Evolutionary conservation across 1,140 invertebrate species (phyloP).

Genomic region (Camponotus floridanus): DNA sequence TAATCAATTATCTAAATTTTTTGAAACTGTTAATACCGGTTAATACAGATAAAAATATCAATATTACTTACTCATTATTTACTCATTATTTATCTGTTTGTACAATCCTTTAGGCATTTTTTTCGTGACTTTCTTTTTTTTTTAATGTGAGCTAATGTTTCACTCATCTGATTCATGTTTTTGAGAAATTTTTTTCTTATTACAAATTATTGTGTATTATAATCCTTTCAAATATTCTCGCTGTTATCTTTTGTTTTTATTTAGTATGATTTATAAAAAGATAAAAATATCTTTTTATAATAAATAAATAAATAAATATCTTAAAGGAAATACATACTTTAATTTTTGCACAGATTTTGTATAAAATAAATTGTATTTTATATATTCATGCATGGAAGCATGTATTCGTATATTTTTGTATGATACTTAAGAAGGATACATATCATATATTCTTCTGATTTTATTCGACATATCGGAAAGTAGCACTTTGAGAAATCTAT

Average conservation of each 20-base stretch:
- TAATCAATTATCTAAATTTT: not conserved
- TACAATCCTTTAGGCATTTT: not conserved
- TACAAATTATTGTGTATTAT: not conserved
- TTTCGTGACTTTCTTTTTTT: too few species aligned
- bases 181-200: not conserved
- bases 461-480: conserved; percentile 47
- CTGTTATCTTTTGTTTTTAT: not conserved
- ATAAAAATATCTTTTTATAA: conserved; percentile 8
- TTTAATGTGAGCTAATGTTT: too few species aligned
- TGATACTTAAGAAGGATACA: not conserved
- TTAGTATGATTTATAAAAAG: not conserved
- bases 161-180: not conserved
- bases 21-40: not conserved
- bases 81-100: not conserved
- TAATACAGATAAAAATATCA: too few species aligned
- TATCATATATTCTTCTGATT: not conserved
- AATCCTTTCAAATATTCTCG: not conserved
- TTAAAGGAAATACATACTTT: conserved; percentile 7
- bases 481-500: conserved; percentile 70
- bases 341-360: conserved; percentile 15
- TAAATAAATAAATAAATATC: not conserved
- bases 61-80: too few species aligned
- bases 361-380: conserved; percentile 50
- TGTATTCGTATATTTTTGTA: not conserved
- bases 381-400: not conserved